phyloP scores from a whole-genome alignment of 2,113 vertebrate species.

The Paratilapia polleni region DNA sequence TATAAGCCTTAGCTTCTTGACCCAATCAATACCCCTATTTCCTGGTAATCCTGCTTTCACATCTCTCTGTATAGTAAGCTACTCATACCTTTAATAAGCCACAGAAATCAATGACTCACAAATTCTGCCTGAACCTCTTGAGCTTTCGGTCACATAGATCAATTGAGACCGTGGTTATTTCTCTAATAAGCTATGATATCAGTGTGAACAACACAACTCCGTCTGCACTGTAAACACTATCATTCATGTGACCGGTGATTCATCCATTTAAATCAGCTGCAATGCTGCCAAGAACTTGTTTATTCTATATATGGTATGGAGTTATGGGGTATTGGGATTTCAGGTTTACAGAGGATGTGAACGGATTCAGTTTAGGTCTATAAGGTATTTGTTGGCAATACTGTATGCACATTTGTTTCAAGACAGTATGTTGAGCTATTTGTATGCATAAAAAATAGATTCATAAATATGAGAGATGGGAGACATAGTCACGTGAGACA shows the following conservation, averaged over 20 bases:
- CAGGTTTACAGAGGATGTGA: neutral
- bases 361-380: neutral
- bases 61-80: constrained; percentile 68
- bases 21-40: constrained; percentile 71
- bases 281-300: neutral
- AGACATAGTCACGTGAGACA: neutral
- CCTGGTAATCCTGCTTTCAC: constrained; percentile 68
- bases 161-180: constrained; percentile 61
- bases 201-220: constrained; percentile 52
- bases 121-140: constrained; percentile 68
- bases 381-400: neutral
- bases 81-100: constrained; percentile 77
- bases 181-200: constrained; percentile 72
- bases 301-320: neutral
- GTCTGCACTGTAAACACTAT: constrained; percentile 51
- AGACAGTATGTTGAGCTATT: neutral
- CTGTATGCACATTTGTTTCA: neutral
- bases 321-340: neutral
- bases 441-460: neutral
- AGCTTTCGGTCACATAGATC: constrained; percentile 61
- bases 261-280: constrained; percentile 13
- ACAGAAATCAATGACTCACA: constrained; percentile 77
- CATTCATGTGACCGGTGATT: constrained; percentile 41
- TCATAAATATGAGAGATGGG: neutral
- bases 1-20: constrained; percentile 56